A percentile compares a stretch with the other conserved stretches of the same genome.
phyloP scores from a whole-genome alignment of 1,140 invertebrate genomes.

The Lamellibrachia luymesi region DNA sequence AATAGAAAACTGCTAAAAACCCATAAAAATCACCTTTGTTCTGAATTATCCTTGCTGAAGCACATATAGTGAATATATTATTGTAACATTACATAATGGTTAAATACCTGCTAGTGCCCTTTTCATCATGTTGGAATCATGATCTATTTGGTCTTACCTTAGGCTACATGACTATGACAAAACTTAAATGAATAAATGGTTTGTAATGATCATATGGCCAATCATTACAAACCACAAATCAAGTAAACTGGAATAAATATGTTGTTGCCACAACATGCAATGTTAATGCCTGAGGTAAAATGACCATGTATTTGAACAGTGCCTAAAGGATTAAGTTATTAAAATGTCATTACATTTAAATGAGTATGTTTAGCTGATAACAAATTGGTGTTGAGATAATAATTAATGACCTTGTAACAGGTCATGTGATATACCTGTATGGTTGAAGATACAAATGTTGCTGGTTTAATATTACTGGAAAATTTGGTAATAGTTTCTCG shows the following conservation, averaged over 20 bases:
- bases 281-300: neutral
- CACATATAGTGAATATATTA: no score
- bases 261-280: neutral
- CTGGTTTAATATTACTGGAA: no score
- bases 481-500: no score
- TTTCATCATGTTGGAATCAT: neutral
- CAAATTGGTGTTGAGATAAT: neutral
- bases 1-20: no score
- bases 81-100: neutral
- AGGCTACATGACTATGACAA: neutral
- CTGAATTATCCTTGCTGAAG: no score
- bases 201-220: neutral
- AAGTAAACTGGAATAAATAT: neutral
- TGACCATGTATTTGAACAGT: neutral
- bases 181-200: neutral
- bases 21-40: no score
- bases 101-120: neutral
- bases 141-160: neutral
- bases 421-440: no score
- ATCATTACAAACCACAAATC: neutral
- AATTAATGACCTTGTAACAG: neutral
- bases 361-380: neutral
- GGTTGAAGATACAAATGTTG: no score
- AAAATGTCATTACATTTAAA: neutral
- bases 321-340: neutral